Percentiles rank a stretch among this genome's conserved stretches.
phyloP scores from a whole-genome alignment of 1,140 invertebrate genomes.

The Drosophila kepulauana region DNA sequence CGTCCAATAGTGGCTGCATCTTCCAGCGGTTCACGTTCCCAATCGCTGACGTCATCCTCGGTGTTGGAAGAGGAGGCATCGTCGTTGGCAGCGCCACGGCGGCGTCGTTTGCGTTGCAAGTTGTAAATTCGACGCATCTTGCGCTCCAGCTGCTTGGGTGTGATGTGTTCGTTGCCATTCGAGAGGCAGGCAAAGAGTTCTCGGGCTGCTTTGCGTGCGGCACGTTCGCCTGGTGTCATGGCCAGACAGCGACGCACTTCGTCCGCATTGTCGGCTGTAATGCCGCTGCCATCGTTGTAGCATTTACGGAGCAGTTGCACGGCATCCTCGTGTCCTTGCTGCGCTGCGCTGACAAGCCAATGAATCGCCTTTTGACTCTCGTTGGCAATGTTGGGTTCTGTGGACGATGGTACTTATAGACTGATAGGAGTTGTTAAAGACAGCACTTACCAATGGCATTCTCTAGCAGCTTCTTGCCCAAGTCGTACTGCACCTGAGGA shows the following conservation, averaged over 20 bases:
- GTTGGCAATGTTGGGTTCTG: slow-evolving; percentile 78
- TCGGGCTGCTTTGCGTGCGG: slow-evolving; percentile 92
- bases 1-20: slow-evolving; percentile 48
- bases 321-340: slow-evolving; percentile 95
- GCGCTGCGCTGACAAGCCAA: slow-evolving; percentile 95
- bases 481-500: slow-evolving; percentile 88
- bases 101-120: slow-evolving; percentile 84
- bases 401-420: neutral
- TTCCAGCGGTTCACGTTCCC: slow-evolving; percentile 63
- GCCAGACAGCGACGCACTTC: slow-evolving; percentile 93
- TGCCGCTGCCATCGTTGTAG: slow-evolving; percentile 91
- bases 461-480: slow-evolving; percentile 88
- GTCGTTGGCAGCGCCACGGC: slow-evolving; percentile 56
- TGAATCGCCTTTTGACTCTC: slow-evolving; percentile 90
- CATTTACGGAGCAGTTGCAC: slow-evolving; percentile 92
- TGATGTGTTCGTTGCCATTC: slow-evolving; percentile 94
- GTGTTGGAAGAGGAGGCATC: slow-evolving; percentile 55
- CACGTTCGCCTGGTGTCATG: slow-evolving; percentile 93
- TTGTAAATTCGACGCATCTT: slow-evolving; percentile 89
- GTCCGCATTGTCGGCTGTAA: slow-evolving; percentile 92
- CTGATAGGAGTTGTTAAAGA: neutral
- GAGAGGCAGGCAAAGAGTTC: slow-evolving; percentile 93
- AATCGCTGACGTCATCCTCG: slow-evolving; percentile 73
- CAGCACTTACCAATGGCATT: slow-evolving; percentile 86
- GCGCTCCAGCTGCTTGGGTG: slow-evolving; percentile 90